Conservation (phyloP, 2,797 vertebrate genomes). For the Spea hammondii region DNA sequence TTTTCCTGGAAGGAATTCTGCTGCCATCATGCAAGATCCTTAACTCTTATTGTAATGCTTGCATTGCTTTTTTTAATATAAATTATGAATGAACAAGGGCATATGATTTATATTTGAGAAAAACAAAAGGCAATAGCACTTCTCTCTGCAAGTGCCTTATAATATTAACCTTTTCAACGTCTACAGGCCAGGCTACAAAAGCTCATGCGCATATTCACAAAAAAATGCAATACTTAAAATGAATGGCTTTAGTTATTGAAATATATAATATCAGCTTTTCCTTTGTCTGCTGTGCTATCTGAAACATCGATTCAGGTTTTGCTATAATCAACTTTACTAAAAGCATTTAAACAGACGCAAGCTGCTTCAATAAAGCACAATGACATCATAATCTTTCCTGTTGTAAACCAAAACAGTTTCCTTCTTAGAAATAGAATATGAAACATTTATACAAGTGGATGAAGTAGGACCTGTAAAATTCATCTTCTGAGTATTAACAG, state of each 20-base stretch:
- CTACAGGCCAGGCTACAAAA: background rate
- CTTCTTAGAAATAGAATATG: conserved; percentile 43
- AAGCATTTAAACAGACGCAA: conserved; percentile 45
- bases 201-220: background rate
- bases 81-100: conserved; percentile 17
- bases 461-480: conserved; percentile 49
- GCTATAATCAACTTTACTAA: conserved; percentile 48
- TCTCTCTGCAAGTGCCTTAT: conserved; percentile 10
- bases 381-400: conserved; percentile 53
- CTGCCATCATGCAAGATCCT: too few species aligned
- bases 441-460: conserved; percentile 49
- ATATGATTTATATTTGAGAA: conserved; percentile 25
- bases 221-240: too few species aligned
- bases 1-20: too few species aligned
- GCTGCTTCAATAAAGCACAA: conserved; percentile 39
- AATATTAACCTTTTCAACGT: background rate
- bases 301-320: conserved; percentile 23
- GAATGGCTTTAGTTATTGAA: too few species aligned
- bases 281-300: background rate
- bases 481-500: conserved; percentile 48
- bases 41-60: too few species aligned
- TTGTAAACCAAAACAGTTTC: conserved; percentile 39
- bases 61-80: background rate
- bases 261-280: background rate
- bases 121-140: conserved; percentile 26